Evolutionary conservation across 2,797 vertebrate species (phyloP), one percentile per base, ranked within the genome.

Genomic region (Alfaro cultratus): DNA sequence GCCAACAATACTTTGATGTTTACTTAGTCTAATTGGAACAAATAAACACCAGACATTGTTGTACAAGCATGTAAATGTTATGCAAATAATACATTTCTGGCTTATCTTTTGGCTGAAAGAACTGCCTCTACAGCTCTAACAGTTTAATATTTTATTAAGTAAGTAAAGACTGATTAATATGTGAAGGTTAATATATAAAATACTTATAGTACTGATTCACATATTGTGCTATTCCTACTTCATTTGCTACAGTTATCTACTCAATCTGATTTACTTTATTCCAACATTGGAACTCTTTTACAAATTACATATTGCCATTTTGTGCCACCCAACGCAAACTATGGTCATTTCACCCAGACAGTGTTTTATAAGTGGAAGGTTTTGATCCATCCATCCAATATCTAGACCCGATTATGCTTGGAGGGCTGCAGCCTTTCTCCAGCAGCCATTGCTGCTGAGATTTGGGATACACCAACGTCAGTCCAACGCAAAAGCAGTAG

Each of bases 21-120:
- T 73, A 73, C 79, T 87, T 34, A 45, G 67, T 43, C 23, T 34
- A 78, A 81, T 29, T 72, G 57, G 29, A 36, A 46, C 68, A 82
- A 18, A 68, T 39, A 46, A 12, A 55, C 68, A 21, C n/a, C 6
- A 60, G n/a, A 36, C 34, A 75, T 77, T 89, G 77, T 41, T 75
- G 70, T 78, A 34, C 23, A 64, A 86, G 55, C 13, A 12, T 75
- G 49, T 74, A 74, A 73, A 51, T 67, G 57, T 64, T 55, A 16
- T 75, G 26, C 43, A 45, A 71, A 43, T 71, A 71, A 45, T 84
- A 43, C 9, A 6, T 46, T 74, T 29, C 4, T 47, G 62, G 81
- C 68, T 79, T 81, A 83, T 82, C 51, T 78, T 83, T 85, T 90
- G 79, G 78, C 85, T 86, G 76, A 81, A 49, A 77, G 73, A 83